A percentile compares a stretch with the other conserved stretches of the same genome.
Conservation (phyloP, 2,888 invertebrate species). For the Campaea margaritaria region DNA sequence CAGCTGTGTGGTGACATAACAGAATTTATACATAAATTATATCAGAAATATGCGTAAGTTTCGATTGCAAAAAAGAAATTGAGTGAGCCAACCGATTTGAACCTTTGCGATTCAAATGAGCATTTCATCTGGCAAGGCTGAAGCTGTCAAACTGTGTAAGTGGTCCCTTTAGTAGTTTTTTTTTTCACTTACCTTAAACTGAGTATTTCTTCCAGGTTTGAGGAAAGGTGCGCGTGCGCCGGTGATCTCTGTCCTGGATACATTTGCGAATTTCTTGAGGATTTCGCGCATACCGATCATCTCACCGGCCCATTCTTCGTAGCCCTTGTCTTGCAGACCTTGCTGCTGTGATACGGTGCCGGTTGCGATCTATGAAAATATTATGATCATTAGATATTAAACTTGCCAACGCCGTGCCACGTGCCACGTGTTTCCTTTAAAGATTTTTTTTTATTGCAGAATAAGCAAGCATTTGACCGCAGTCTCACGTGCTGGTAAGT, state of each 20-base stretch:
- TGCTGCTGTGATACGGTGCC: constrained; percentile 89
- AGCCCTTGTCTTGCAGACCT: constrained; percentile 94
- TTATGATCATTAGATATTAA: background rate
- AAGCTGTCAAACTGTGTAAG: too few relatives aligned
- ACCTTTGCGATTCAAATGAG: too few relatives aligned
- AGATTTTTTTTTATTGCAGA: too few relatives aligned
- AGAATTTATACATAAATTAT: background rate
- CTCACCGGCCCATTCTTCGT: constrained; percentile 97
- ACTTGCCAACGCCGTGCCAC: too few relatives aligned
- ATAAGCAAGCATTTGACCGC: too few relatives aligned
- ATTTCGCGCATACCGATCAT: constrained; percentile 98
- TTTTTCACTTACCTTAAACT: constrained; percentile 89
- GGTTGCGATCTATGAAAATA: constrained; percentile 78
- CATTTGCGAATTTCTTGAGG: constrained; percentile 91
- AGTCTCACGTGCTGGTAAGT: too few relatives aligned
- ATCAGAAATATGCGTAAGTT: background rate
- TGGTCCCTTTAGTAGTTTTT: too few relatives aligned
- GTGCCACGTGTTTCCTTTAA: too few relatives aligned
- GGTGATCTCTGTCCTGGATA: constrained; percentile 92
- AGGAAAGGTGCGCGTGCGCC: constrained; percentile 95
- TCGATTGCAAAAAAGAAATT: too few relatives aligned
- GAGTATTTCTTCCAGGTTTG: constrained; percentile 96
- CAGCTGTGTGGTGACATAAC: constrained; percentile 1
- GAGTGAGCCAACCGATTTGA: too few relatives aligned
- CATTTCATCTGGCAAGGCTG: too few relatives aligned